Percentiles rank a stretch among this genome's conserved stretches.
Evolutionary conservation across 2,797 vertebrate species (phyloP).

Genomic region (Peromyscus melanophrys): DNA sequence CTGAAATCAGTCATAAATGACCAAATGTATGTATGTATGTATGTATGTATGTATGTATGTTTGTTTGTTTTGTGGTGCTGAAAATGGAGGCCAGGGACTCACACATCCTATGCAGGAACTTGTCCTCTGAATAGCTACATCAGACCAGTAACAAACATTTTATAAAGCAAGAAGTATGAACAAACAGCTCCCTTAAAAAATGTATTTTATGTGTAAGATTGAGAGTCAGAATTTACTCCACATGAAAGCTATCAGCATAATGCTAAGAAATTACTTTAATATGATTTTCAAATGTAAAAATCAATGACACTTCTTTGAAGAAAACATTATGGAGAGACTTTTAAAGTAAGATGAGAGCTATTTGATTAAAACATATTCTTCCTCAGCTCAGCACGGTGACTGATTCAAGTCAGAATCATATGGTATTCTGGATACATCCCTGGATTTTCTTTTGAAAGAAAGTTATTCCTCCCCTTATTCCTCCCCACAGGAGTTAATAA

Average conservation of each 20-base stretch:
- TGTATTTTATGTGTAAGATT: constrained; percentile 40
- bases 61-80: background rate
- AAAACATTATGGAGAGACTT: constrained; percentile 35
- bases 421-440: background rate
- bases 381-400: constrained; percentile 53
- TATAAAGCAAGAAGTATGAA: constrained; percentile 51
- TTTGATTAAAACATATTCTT: constrained; percentile 54
- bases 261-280: constrained; percentile 70
- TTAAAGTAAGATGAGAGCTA: constrained; percentile 58
- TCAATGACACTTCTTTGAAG: constrained; percentile 60
- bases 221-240: constrained; percentile 15
- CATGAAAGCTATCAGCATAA: constrained; percentile 53
- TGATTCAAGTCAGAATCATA: constrained; percentile 11
- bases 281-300: constrained; percentile 58
- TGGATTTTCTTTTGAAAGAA: constrained; percentile 40
- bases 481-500: constrained; percentile 42
- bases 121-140: too few species aligned
- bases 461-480: background rate
- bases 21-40: background rate
- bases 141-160: background rate
- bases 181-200: constrained; percentile 33
- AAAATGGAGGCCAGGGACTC: background rate
- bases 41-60: background rate
- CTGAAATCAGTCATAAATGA: background rate
- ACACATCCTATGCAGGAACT: background rate